phyloP scores from a whole-genome alignment of 2,113 vertebrate genomes.

The Etheostoma cragini region DNA sequence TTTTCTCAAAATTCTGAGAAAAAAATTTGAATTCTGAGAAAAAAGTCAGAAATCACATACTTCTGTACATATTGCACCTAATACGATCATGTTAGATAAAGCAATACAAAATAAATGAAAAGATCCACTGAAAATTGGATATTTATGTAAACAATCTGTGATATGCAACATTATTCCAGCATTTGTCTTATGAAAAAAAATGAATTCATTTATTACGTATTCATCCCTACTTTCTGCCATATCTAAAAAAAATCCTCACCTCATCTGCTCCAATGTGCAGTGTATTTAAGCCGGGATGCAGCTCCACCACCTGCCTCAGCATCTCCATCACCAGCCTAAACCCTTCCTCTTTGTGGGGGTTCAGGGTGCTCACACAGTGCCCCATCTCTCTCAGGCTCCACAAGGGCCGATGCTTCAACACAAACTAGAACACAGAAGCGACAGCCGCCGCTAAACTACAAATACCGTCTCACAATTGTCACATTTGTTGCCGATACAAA shows the following conservation, averaged over 20 bases:
- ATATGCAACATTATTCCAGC: too few species aligned
- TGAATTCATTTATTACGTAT: too few species aligned
- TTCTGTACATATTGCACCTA: too few species aligned
- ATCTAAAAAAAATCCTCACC: conserved; percentile 63
- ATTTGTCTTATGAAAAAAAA: too few species aligned
- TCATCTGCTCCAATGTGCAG: conserved; percentile 96
- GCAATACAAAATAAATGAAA: too few species aligned
- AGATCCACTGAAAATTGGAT: too few species aligned
- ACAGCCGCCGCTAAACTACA: neutral
- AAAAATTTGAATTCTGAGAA: too few species aligned
- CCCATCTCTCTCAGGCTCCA: conserved; percentile 88
- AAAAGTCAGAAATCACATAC: too few species aligned
- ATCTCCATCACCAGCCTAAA: conserved; percentile 87
- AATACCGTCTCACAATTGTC: neutral
- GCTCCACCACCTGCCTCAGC: conserved; percentile 90
- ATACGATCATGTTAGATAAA: too few species aligned
- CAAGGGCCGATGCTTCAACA: conserved; percentile 90
- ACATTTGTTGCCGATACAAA: neutral
- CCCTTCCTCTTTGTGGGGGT: conserved; percentile 88
- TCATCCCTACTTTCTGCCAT: too few species aligned
- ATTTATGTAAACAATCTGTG: too few species aligned
- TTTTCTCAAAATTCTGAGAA: too few species aligned
- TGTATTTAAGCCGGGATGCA: conserved; percentile 83
- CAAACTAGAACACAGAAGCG: conserved; percentile 85
- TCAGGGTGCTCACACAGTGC: conserved; percentile 90